phyloP scores from a whole-genome alignment of 2,113 vertebrate genomes.

The Embiotoca jacksoni region DNA sequence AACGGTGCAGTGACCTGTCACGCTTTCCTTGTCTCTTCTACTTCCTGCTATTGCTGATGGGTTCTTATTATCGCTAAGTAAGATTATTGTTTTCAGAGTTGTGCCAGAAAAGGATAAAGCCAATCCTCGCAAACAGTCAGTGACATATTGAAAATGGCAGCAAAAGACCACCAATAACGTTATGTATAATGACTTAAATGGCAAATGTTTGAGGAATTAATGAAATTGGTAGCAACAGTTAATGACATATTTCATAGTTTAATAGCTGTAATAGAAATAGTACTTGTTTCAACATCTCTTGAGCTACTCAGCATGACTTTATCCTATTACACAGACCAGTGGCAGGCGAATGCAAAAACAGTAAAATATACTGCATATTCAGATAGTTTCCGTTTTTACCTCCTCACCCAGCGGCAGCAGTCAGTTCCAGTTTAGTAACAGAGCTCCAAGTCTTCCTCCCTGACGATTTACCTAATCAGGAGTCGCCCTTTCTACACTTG shows the following conservation, averaged over 20 bases:
- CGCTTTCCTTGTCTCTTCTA: conserved; percentile 18
- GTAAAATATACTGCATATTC: conserved; percentile 39
- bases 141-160: neutral
- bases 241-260: neutral
- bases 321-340: conserved; percentile 23
- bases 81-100: neutral
- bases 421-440: conserved; percentile 72
- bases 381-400: conserved; percentile 39
- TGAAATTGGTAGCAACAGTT: neutral
- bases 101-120: neutral
- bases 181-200: too few species aligned
- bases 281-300: conserved; percentile 25
- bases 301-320: conserved; percentile 19
- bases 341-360: conserved; percentile 23
- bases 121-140: neutral
- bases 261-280: conserved; percentile 13
- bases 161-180: neutral
- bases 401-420: conserved; percentile 24
- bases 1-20: neutral
- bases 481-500: conserved; percentile 86
- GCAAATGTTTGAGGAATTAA: neutral
- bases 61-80: neutral
- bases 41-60: conserved; percentile 20
- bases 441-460: conserved; percentile 65
- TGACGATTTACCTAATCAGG: conserved; percentile 86